phyloP scores from a whole-genome alignment of 2,113 vertebrate genomes.

The Baryphthengus martii region DNA sequence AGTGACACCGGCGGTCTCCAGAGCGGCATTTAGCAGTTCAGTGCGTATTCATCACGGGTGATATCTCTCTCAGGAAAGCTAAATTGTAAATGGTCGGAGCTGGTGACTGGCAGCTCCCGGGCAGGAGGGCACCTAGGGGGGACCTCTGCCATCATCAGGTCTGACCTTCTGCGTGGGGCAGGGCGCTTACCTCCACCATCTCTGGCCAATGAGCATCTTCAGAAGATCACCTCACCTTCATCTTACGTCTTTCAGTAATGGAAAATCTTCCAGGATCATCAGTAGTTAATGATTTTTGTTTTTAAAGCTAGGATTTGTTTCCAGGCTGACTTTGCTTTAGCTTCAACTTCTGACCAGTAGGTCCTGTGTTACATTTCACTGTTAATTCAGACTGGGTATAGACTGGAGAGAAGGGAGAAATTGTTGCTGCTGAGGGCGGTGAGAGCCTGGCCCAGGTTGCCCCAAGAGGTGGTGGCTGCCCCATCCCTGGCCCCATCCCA shows the following conservation, averaged over 20 bases:
- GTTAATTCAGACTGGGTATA: background rate
- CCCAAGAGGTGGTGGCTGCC: too few species aligned
- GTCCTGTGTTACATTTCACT: background rate
- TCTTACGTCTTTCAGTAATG: background rate
- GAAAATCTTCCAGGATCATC: background rate
- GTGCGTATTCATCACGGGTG: background rate
- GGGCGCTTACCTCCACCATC: background rate
- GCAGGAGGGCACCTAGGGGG: background rate
- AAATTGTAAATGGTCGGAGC: background rate
- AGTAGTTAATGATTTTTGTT: background rate
- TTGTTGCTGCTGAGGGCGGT: too few species aligned
- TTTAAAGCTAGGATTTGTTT: background rate
- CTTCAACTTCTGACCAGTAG: background rate
- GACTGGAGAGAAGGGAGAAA: too few species aligned
- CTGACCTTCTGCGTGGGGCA: background rate
- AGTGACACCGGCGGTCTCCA: background rate
- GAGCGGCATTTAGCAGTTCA: background rate
- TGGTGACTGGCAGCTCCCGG: background rate
- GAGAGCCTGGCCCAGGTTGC: too few species aligned
- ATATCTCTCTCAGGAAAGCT: background rate
- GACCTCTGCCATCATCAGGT: background rate
- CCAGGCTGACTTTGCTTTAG: background rate
- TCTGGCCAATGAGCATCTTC: rapidly evolving
- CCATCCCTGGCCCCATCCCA: too few species aligned
- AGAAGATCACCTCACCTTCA: background rate